phyloP scores from a whole-genome alignment of 2,113 vertebrate species.

The Corythaixoides concolor region DNA sequence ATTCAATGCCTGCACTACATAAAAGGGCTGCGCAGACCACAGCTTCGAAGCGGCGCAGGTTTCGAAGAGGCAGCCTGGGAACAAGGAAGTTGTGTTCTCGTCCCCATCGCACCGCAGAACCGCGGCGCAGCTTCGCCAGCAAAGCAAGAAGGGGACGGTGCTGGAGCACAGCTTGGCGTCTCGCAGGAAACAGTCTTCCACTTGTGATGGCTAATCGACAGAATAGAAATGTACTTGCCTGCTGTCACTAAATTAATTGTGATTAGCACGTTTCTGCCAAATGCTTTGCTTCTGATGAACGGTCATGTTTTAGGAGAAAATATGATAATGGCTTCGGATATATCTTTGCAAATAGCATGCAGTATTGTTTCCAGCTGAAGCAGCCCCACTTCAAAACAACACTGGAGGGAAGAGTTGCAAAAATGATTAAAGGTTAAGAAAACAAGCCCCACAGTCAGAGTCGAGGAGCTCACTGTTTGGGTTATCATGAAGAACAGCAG shows the following conservation, averaged over 20 bases:
- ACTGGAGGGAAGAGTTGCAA: neutral
- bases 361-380: neutral
- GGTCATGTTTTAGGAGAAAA: neutral
- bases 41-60: neutral
- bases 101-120: neutral
- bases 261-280: neutral
- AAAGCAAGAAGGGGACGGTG: neutral
- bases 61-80: neutral
- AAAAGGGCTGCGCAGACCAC: neutral
- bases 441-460: neutral
- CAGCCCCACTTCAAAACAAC: neutral
- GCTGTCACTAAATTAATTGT: neutral
- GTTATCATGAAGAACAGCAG: neutral
- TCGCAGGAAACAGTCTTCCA: no score
- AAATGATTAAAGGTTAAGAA: neutral
- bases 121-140: rapidly evolving
- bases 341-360: neutral
- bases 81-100: neutral
- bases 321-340: neutral
- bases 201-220: rapidly evolving
- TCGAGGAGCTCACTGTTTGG: neutral
- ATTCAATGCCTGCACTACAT: neutral
- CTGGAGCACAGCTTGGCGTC: neutral
- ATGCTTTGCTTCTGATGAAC: neutral
- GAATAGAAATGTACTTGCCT: neutral